These are phyloP conservation scores for Anhinga rufa DNA, from an alignment of 2,113 vertebrate species.

Conservation along the genomic window DNA sequence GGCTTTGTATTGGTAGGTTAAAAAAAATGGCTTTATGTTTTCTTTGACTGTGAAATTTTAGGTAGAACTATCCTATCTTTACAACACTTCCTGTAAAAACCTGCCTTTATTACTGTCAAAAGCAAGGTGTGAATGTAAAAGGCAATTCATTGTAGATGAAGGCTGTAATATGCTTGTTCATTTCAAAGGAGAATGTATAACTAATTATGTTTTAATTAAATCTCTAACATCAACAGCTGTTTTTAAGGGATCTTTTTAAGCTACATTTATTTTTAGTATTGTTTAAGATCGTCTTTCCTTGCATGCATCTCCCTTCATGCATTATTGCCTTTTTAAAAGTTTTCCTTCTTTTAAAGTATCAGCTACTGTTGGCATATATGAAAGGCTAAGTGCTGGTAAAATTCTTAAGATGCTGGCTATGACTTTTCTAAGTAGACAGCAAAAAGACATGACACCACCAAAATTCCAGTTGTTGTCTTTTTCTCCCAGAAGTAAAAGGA, in stretches of 20 bases:
- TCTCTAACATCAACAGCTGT: constrained; percentile 46
- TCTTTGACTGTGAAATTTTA: constrained; percentile 28
- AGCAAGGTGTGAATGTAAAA: constrained; percentile 23
- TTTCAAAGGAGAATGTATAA: constrained; percentile 47
- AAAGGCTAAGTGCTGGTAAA: background rate
- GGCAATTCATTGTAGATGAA: constrained; percentile 22
- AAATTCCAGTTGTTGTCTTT: background rate
- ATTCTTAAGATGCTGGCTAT: background rate
- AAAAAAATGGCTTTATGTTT: background rate
- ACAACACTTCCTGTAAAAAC: background rate
- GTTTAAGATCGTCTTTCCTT: constrained; percentile 20
- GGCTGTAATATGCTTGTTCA: constrained; percentile 15
- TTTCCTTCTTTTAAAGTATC: background rate
- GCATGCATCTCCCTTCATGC: background rate
- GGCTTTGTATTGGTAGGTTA: background rate
- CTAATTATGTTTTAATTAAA: constrained; percentile 67
- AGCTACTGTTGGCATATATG: background rate
- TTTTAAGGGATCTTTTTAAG: constrained; percentile 48
- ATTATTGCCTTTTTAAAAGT: constrained; percentile 29
- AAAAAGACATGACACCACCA: background rate
- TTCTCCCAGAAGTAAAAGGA: background rate
- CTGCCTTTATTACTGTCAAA: constrained; percentile 19
- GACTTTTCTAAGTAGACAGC: background rate
- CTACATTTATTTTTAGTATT: constrained; percentile 55
- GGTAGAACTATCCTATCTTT: background rate